phyloP scores from a whole-genome alignment of 1,140 invertebrate genomes.

The Chironomus striatipennis region DNA sequence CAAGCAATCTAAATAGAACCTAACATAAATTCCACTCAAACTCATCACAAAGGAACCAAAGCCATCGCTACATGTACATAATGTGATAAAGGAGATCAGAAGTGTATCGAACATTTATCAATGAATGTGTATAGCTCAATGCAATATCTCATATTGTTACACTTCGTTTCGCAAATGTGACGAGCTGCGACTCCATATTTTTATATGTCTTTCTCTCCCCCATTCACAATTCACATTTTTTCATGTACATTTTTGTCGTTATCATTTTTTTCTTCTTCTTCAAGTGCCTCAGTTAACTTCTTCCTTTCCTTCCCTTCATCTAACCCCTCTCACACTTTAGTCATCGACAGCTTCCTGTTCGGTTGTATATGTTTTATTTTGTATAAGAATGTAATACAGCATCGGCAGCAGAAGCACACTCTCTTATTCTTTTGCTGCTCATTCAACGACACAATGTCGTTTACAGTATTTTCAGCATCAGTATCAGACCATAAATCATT shows the following conservation, averaged over 20 bases:
- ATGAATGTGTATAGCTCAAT: neutral
- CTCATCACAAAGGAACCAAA: no score
- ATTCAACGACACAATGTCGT: neutral
- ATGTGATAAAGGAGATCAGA: no score
- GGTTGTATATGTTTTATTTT: no score
- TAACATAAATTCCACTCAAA: no score
- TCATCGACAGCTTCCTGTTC: no score
- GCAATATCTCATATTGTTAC: neutral
- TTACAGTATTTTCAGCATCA: conserved; percentile 17
- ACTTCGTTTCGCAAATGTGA: conserved; percentile 2
- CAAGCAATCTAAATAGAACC: no score
- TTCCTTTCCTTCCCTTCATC: no score
- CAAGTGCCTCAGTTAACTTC: neutral
- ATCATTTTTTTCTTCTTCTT: neutral
- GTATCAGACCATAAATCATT: conserved; percentile 16
- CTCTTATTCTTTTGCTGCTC: neutral
- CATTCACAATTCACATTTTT: no score
- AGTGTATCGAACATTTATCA: neutral
- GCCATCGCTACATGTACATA: no score
- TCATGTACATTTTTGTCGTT: neutral
- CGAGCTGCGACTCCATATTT: neutral
- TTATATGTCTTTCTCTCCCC: neutral
- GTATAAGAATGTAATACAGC: no score
- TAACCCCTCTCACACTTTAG: no score
- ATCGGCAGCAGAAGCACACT: neutral